phyloP scores from a whole-genome alignment of 2,888 invertebrate species.

The Alloplasta piceator region DNA sequence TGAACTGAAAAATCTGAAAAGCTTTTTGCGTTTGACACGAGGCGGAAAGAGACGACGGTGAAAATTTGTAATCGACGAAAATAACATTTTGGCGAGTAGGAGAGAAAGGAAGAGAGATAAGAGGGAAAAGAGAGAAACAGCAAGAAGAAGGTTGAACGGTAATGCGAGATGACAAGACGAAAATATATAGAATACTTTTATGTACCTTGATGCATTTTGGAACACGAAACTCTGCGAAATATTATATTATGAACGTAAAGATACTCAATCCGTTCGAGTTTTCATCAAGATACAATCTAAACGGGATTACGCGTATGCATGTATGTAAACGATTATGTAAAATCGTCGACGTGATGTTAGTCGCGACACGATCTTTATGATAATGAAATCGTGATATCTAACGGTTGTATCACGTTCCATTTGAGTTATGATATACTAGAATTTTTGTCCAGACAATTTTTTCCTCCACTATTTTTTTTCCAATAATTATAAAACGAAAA shows the following conservation, averaged over 20 bases:
- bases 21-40: not conserved
- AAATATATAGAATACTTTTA: constrained; percentile 9
- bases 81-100: constrained; percentile 21
- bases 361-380: constrained; percentile 14
- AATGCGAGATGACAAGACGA: constrained; percentile 8
- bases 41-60: constrained; percentile 7
- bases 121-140: not conserved
- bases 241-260: not conserved
- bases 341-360: constrained; percentile 2
- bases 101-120: not conserved
- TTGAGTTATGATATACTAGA: not conserved
- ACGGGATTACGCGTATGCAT: too few species aligned
- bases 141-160: constrained; percentile 24
- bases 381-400: constrained; percentile 22
- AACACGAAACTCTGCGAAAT: constrained; percentile 11
- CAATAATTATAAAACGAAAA: not conserved
- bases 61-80: constrained; percentile 40
- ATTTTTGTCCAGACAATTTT: not conserved
- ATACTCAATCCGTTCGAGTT: not conserved
- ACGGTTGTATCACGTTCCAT: constrained; percentile 14
- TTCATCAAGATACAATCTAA: not conserved
- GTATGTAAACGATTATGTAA: constrained; percentile 10
- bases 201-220: too few species aligned
- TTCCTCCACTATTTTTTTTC: not conserved
- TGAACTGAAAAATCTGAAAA: not conserved